Evolutionary conservation across 2,113 vertebrate genomes (phyloP), one percentile per base, ranked within the genome.

Genomic region (Takifugu bimaculatus): DNA sequence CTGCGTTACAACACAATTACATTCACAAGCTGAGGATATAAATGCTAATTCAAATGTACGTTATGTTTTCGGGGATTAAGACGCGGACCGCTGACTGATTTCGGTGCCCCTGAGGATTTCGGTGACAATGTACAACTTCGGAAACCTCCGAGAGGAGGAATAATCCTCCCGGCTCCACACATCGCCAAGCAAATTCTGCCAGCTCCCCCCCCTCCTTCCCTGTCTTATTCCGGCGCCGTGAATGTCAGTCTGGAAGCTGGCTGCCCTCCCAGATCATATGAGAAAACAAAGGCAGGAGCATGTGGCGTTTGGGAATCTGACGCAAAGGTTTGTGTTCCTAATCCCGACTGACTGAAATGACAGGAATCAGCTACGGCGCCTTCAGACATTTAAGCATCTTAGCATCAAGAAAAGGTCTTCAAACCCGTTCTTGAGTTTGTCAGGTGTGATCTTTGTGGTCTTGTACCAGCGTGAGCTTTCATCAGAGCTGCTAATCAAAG

Each of bases 11-110:
- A 72, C 73, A 57, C 71, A 56, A 65, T 67, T 68, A 71, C 49
- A 60, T 68, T 74, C 55, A 63, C 53, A 61, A 60, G 50, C 49
- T 52, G 14, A 56, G 48, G 71, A 81, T 76, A 78, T 71, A 70
- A 76, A 85, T 77, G 73, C 70, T 82, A 79, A 86, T 85, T 79
- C 72, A 58, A 68, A 70, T 61, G 60, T 78, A 71, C 54, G 64
- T 63, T 77, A 63, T 79, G 70, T 80, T 79, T 15, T 49, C 20
- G 12, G 56, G 81, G 83, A 86, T 85, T 86, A 84, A 68, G 62
- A 78, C 57, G 65, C 57, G 52, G 62, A 47, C 76, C 49, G 50
- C 66, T 56, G 75, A 77, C 70, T 75, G 72, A 70, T 69, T 70
- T 50, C 6, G 48, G 32, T 63, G 70, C 60, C 68, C 74, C 1